phyloP scores from a whole-genome alignment of 2,113 vertebrate genomes.

The Morphnarchus princeps region DNA sequence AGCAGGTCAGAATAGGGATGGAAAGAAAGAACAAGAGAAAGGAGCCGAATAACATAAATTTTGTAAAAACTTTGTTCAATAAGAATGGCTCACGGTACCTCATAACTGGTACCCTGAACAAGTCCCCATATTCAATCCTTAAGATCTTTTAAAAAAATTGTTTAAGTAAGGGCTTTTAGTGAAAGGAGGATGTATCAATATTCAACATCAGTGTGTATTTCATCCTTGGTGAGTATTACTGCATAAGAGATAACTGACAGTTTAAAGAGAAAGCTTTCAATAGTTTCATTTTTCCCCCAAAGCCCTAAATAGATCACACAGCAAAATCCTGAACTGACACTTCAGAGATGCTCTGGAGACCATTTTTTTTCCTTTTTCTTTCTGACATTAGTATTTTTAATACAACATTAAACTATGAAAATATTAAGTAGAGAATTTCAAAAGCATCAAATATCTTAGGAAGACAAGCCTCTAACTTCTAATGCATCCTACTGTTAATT shows the following conservation, averaged over 20 bases:
- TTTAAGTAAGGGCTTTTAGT: neutral
- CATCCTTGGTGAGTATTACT: conserved; percentile 16
- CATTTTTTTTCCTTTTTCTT: neutral
- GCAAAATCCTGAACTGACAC: conserved; percentile 38
- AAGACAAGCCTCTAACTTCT: neutral
- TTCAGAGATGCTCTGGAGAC: neutral
- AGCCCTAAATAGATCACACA: conserved; percentile 44
- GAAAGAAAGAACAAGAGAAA: neutral
- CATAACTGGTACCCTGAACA: neutral
- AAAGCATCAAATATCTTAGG: neutral
- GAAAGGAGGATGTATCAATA: conserved; percentile 16
- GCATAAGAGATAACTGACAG: conserved; percentile 10
- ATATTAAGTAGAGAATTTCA: neutral
- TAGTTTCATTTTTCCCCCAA: neutral
- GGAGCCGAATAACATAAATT: neutral
- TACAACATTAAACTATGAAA: conserved; percentile 28
- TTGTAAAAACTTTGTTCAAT: neutral
- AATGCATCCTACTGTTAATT: neutral
- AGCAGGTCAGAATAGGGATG: neutral
- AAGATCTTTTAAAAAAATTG: neutral
- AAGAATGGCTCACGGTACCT: neutral
- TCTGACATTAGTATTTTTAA: conserved; percentile 26
- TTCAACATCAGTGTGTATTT: conserved; percentile 9
- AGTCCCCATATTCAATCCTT: neutral
- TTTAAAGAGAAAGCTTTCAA: conserved; percentile 40